These are phyloP conservation scores for Parnassius mnemosyne DNA, from an alignment of 2,888 invertebrate genomes.

Conservation along the genomic window DNA sequence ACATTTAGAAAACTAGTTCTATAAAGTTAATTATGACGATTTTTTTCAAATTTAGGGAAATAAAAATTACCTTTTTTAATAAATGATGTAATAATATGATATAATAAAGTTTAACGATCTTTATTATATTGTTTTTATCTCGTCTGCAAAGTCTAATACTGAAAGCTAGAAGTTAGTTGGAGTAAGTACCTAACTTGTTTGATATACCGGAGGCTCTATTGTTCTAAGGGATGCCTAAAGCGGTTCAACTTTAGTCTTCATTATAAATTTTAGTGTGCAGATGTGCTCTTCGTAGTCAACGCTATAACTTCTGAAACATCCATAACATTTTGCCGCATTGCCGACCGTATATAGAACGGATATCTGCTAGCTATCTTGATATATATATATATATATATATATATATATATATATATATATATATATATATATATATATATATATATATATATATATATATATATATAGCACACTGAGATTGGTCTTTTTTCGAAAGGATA, in stretches of 20 bases:
- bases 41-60: too few species aligned
- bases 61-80: too few species aligned
- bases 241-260: slow-evolving; percentile 40
- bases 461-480: too few species aligned
- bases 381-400: too few species aligned
- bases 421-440: too few species aligned
- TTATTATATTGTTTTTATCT: slow-evolving; percentile 6
- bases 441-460: too few species aligned
- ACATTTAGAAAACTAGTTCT: too few species aligned
- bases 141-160: slow-evolving; percentile 18
- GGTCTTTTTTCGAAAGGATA: too few species aligned
- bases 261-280: slow-evolving; percentile 35
- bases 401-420: too few species aligned
- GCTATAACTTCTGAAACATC: slow-evolving; percentile 11
- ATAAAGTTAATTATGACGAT: too few species aligned
- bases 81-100: too few species aligned
- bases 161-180: slow-evolving; percentile 23
- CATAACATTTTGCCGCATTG: slow-evolving; percentile 9
- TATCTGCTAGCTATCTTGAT: not conserved
- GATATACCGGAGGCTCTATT: slow-evolving; percentile 33
- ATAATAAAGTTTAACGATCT: not conserved
- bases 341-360: not conserved
- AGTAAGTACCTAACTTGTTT: slow-evolving; percentile 25
- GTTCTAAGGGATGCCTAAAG: slow-evolving; percentile 34
- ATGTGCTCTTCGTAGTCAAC: slow-evolving; percentile 24